phyloP scores from a whole-genome alignment of 1,140 invertebrate genomes.

The Lethrus apterus region DNA sequence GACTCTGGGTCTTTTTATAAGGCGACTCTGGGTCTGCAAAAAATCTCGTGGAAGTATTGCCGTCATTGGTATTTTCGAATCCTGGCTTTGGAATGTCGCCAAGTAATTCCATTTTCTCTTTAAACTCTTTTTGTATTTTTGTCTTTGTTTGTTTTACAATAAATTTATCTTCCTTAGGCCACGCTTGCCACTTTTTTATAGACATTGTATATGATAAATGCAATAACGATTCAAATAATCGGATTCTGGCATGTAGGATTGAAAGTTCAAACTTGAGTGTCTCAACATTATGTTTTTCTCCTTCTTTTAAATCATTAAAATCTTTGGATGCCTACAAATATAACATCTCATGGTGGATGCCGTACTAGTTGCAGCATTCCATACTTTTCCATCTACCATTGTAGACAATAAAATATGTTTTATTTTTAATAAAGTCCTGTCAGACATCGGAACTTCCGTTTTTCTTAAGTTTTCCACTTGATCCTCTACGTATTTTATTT shows the following conservation, averaged over 20 bases:
- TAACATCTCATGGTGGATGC: slow-evolving; percentile 34
- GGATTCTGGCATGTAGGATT: slow-evolving; percentile 35
- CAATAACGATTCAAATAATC: slow-evolving; percentile 37
- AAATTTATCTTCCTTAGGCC: slow-evolving; percentile 21
- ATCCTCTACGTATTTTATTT: slow-evolving; percentile 22
- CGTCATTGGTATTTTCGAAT: slow-evolving; percentile 37
- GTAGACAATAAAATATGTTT: slow-evolving; percentile 16
- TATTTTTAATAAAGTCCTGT: no score
- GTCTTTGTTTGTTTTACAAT: slow-evolving; percentile 26
- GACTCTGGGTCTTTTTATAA: no score
- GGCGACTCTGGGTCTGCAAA: slow-evolving; percentile 29
- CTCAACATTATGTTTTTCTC: slow-evolving; percentile 21
- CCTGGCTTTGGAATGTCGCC: slow-evolving; percentile 37
- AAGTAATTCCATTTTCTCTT: slow-evolving; percentile 27
- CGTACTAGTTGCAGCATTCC: slow-evolving; percentile 37
- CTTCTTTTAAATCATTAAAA: slow-evolving; percentile 32
- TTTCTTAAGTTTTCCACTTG: slow-evolving; percentile 18
- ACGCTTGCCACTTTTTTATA: slow-evolving; percentile 29
- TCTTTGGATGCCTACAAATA: slow-evolving; percentile 33
- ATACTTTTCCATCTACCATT: slow-evolving; percentile 40
- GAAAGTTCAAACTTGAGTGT: slow-evolving; percentile 34
- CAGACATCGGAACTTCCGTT: background rate
- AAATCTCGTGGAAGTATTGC: slow-evolving; percentile 37
- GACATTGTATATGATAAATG: slow-evolving; percentile 35
- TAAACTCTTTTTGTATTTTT: slow-evolving; percentile 34